Evolutionary conservation across 2,888 invertebrate genomes (phyloP).

Genomic region (Matsumyia berberina): DNA sequence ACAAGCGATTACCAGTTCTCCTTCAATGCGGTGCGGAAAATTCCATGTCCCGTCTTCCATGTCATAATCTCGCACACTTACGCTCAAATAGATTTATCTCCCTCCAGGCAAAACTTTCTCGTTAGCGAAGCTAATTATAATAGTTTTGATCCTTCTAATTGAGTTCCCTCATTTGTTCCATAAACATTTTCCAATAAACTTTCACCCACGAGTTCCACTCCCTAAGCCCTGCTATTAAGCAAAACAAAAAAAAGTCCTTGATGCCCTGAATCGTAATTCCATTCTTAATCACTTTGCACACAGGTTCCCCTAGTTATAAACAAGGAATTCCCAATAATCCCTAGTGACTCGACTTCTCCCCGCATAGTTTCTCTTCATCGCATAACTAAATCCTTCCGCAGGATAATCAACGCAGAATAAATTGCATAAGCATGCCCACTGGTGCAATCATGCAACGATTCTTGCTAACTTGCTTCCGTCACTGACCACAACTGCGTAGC

Average conservation of each 20-base stretch:
- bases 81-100: not conserved
- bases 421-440: slow-evolving; percentile 18
- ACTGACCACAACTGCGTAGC: slow-evolving; percentile 18
- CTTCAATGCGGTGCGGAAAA: too few relatives aligned
- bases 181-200: slow-evolving; percentile 9
- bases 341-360: not conserved
- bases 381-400: slow-evolving; percentile 3
- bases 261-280: slow-evolving; percentile 14
- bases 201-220: not conserved
- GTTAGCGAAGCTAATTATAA: slow-evolving; percentile 28
- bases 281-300: slow-evolving; percentile 17
- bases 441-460: slow-evolving; percentile 33
- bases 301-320: not conserved
- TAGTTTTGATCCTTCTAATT: slow-evolving; percentile 44
- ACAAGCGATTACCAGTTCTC: too few relatives aligned
- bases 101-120: not conserved
- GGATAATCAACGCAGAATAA: slow-evolving; percentile 18
- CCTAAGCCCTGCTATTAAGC: not conserved
- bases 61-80: not conserved
- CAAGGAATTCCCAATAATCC: slow-evolving; percentile 27
- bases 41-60: not conserved
- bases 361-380: not conserved
- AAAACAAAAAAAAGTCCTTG: too few relatives aligned
- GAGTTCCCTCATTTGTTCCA: slow-evolving; percentile 18
- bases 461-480: not conserved